phyloP scores from a whole-genome alignment of 2,888 invertebrate species.

The Flexamia atlantica region DNA sequence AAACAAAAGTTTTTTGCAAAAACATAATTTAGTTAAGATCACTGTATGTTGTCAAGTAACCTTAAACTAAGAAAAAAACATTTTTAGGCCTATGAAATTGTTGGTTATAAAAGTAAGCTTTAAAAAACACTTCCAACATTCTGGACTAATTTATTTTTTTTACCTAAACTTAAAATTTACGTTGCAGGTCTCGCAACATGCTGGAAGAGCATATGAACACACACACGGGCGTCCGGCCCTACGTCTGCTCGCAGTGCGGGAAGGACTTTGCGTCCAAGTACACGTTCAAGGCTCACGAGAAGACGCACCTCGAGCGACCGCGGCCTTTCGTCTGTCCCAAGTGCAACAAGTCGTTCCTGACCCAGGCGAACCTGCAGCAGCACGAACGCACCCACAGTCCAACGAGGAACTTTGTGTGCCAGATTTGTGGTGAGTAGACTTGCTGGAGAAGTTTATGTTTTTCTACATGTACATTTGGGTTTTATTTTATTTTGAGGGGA shows the following conservation, averaged over 20 bases:
- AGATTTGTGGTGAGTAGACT: constrained; percentile 80
- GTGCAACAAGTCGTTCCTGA: constrained; percentile 86
- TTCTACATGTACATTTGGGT: too few relatives aligned
- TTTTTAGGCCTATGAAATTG: too few relatives aligned
- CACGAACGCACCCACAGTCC: constrained; percentile 87
- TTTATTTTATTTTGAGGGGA: too few relatives aligned
- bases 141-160: too few relatives aligned
- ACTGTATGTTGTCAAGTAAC: too few relatives aligned
- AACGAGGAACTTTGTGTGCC: constrained; percentile 83
- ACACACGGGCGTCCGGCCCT: constrained; percentile 83
- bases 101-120: too few relatives aligned
- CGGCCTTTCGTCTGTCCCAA: constrained; percentile 82
- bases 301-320: constrained; percentile 84
- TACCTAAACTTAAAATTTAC: constrained; percentile 45
- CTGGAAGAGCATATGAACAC: constrained; percentile 85
- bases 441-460: too few relatives aligned
- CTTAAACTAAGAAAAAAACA: too few relatives aligned
- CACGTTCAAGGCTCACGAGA: constrained; percentile 85
- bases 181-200: constrained; percentile 81
- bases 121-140: too few relatives aligned
- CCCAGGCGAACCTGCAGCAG: constrained; percentile 86
- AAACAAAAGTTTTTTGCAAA: too few relatives aligned
- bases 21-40: too few relatives aligned
- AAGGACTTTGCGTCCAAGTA: constrained; percentile 90
- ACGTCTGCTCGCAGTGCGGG: constrained; percentile 81